Percentiles rank a stretch among this genome's conserved stretches.
These are phyloP conservation scores for Tychaedon coryphoeus DNA, from an alignment of 2,113 vertebrate species.

Conservation along the genomic window DNA sequence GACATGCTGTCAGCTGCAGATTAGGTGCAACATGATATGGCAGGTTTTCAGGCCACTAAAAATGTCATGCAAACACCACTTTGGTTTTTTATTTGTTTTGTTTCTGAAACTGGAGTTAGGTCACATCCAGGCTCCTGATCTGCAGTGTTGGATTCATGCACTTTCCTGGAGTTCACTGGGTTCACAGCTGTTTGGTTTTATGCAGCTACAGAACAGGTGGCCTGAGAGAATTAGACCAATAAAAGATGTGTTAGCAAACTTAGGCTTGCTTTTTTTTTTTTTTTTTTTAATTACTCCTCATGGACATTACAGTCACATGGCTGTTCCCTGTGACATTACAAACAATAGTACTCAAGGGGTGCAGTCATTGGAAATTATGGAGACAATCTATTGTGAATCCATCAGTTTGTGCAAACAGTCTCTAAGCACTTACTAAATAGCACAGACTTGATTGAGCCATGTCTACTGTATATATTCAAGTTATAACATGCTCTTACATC, in stretches of 20 bases:
- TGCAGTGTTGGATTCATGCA: not conserved
- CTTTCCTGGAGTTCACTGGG: not conserved
- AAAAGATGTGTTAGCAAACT: not conserved
- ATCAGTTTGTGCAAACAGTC: not conserved
- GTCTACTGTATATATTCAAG: not conserved
- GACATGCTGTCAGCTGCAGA: not conserved
- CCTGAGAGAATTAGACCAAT: not conserved
- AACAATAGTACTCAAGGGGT: not conserved
- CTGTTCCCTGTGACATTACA: not conserved
- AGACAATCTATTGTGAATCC: not conserved
- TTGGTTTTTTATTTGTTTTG: conserved; percentile 3
- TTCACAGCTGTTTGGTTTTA: conserved; percentile 20
- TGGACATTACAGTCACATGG: not conserved
- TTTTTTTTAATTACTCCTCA: not conserved
- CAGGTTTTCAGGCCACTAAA: not conserved
- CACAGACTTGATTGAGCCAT: not conserved
- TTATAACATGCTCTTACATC: not conserved
- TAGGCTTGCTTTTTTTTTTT: not conserved
- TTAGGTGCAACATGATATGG: not conserved
- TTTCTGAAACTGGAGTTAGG: conserved; percentile 19
- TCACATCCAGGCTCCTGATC: not conserved
- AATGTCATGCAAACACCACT: not conserved
- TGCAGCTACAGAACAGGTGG: conserved; percentile 12
- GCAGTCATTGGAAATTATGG: not conserved
- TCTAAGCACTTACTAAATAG: not conserved